Evolutionary conservation across 1,140 invertebrate species (phyloP).

Genomic region (Calephelis virginiensis): DNA sequence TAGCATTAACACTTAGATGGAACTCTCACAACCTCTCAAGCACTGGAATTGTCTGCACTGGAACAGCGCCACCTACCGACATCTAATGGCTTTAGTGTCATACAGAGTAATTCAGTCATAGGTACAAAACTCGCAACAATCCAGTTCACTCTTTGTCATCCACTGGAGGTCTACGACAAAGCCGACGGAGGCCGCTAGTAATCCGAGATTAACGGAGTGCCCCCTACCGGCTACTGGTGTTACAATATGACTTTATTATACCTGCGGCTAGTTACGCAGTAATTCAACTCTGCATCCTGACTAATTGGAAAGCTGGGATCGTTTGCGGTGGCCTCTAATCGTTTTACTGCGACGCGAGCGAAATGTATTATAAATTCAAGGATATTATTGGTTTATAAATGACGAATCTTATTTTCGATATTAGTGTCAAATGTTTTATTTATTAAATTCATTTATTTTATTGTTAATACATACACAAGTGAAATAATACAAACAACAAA

Average conservation of each 20-base stretch:
- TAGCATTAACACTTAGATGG: too few relatives aligned
- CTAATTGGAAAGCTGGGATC: slow-evolving; percentile 32
- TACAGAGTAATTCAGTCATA: not conserved
- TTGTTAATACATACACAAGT: too few relatives aligned
- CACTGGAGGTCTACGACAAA: slow-evolving; percentile 52
- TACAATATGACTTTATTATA: slow-evolving; percentile 48
- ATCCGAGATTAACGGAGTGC: slow-evolving; percentile 52
- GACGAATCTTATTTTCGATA: slow-evolving; percentile 1
- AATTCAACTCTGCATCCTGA: slow-evolving; percentile 24
- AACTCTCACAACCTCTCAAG: too few relatives aligned
- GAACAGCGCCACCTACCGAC: not conserved
- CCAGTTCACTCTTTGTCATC: slow-evolving; percentile 37
- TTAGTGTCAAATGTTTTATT: not conserved
- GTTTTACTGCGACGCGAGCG: slow-evolving; percentile 24
- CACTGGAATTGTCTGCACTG: too few relatives aligned
- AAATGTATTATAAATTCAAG: slow-evolving; percentile 12
- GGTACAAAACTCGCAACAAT: slow-evolving; percentile 8
- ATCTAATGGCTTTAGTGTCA: not conserved
- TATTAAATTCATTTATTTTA: too few relatives aligned
- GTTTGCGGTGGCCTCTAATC: slow-evolving; percentile 25
- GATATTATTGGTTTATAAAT: slow-evolving; percentile 16
- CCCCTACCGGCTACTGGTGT: slow-evolving; percentile 46
- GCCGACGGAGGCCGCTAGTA: slow-evolving; percentile 40
- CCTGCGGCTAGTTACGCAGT: slow-evolving; percentile 21
- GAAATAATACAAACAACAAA: too few relatives aligned